These are phyloP conservation scores for Diphyllodes magnificus DNA, from an alignment of 2,113 vertebrate species.

Conservation along the genomic window DNA sequence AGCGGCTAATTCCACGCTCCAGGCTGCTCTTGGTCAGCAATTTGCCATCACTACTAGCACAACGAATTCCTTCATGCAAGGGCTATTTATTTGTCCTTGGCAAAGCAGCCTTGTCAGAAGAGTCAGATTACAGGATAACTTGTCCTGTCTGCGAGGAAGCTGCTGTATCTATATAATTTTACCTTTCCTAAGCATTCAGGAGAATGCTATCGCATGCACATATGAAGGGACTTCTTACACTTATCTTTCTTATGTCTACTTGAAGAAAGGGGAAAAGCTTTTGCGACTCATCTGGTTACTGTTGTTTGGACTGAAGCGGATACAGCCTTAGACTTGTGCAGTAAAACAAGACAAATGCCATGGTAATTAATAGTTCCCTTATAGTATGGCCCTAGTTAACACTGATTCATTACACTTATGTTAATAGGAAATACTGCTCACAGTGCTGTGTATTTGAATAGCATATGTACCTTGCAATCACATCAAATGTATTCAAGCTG, in stretches of 20 bases:
- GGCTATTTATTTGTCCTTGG: neutral
- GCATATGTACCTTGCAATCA: neutral
- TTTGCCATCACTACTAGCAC: neutral
- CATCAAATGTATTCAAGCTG: neutral
- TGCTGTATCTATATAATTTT: neutral
- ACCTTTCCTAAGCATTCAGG: neutral
- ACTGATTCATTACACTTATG: neutral
- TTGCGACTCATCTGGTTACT: neutral
- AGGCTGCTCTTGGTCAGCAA: neutral
- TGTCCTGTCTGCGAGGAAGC: neutral
- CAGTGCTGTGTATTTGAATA: neutral
- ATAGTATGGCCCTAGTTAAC: neutral
- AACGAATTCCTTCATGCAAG: rapidly evolving
- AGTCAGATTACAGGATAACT: neutral
- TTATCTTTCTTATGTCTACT: neutral
- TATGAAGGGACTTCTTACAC: neutral
- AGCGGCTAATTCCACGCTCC: neutral
- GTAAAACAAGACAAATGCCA: neutral
- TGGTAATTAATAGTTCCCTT: neutral
- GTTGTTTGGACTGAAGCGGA: neutral
- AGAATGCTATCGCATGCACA: neutral
- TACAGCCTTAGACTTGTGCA: neutral
- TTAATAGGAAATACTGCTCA: neutral
- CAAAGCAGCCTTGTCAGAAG: neutral
- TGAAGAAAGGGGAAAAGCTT: neutral